These are phyloP conservation scores for Frankliniella intonsa DNA, from an alignment of 2,888 invertebrate species.

Conservation along the genomic window DNA sequence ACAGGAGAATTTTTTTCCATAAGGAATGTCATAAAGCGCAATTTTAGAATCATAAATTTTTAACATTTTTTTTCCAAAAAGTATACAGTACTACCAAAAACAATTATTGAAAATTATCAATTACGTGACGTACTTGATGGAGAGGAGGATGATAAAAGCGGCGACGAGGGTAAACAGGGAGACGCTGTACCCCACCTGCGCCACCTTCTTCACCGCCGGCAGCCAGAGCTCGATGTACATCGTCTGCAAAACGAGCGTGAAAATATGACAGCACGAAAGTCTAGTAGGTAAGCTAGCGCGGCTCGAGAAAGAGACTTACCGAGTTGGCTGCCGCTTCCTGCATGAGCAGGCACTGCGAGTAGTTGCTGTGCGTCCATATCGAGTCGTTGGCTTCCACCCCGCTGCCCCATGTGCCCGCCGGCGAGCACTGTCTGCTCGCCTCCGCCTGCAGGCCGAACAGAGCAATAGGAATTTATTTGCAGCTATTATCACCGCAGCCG, in stretches of 20 bases:
- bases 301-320: not conserved
- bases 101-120: not conserved
- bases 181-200: conserved; percentile 53
- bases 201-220: conserved; percentile 50
- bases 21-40: too few relatives aligned
- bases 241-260: not conserved
- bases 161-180: conserved; percentile 51
- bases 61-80: too few relatives aligned
- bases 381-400: not conserved
- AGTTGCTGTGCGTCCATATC: not conserved
- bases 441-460: not conserved
- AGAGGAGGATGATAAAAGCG: conserved; percentile 51
- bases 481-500: too few relatives aligned
- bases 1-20: not conserved
- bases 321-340: not conserved
- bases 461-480: too few relatives aligned
- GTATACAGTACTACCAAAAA: not conserved
- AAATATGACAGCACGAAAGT: not conserved
- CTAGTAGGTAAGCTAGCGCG: not conserved
- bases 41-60: too few relatives aligned
- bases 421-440: not conserved
- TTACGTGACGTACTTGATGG: conserved; percentile 49
- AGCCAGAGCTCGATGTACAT: conserved; percentile 51
- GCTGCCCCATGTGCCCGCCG: not conserved
- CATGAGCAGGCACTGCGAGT: not conserved